Evolutionary conservation across 2,888 invertebrate genomes (phyloP).

Genomic region (Brachyopa scutellaris): DNA sequence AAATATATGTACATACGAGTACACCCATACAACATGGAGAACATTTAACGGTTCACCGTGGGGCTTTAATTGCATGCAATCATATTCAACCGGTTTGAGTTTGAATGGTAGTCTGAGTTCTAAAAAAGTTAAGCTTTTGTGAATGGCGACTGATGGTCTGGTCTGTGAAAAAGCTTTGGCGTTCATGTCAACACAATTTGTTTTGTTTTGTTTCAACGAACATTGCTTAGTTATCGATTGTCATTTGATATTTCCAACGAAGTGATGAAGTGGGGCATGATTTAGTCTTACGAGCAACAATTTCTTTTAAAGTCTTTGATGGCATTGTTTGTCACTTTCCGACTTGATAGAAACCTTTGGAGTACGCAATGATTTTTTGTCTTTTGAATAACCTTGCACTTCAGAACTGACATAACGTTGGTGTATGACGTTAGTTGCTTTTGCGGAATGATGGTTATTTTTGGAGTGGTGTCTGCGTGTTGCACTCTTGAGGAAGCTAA

Average conservation of each 20-base stretch:
- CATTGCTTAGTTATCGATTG: not conserved
- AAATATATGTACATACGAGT: no score
- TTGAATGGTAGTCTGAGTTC: not conserved
- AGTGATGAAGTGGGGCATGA: conserved; percentile 19
- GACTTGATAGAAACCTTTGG: not conserved
- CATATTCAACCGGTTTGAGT: not conserved
- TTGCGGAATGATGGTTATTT: no score
- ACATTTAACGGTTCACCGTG: not conserved
- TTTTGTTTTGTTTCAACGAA: not conserved
- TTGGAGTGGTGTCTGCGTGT: no score
- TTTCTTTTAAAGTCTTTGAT: no score
- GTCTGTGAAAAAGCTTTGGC: not conserved
- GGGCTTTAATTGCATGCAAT: not conserved
- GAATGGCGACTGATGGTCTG: conserved; percentile 35
- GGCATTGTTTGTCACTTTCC: no score
- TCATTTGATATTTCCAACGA: conserved; percentile 11
- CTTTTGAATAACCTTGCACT: not conserved
- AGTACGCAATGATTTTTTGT: no score
- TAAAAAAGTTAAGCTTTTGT: conserved; percentile 20
- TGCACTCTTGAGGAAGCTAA: no score
- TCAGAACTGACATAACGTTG: not conserved
- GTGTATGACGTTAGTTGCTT: no score
- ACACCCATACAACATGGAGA: no score
- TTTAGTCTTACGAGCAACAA: conserved; percentile 25
- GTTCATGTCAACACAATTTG: not conserved